Percentiles rank a stretch among this genome's conserved stretches.
Evolutionary conservation across 2,797 vertebrate genomes (phyloP).

Genomic region (Molothrus aeneus): DNA sequence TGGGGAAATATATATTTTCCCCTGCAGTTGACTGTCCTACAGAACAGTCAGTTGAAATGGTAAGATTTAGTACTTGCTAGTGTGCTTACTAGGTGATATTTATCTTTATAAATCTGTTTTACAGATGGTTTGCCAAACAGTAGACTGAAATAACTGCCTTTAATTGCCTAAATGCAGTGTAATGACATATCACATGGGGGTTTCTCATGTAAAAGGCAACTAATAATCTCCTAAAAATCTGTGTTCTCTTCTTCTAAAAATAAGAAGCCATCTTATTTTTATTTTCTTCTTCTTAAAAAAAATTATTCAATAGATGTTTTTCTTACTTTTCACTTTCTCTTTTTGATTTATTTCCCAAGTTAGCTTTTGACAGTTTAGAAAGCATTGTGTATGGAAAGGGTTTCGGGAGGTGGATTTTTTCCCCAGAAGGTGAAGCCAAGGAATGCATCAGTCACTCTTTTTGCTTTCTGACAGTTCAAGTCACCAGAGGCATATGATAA

Average conservation of each 20-base stretch:
- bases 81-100: not conserved
- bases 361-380: slow-evolving; percentile 35
- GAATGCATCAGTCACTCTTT: slow-evolving; percentile 68
- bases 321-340: not conserved
- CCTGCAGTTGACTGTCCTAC: not conserved
- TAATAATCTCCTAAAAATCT: not conserved
- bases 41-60: not conserved
- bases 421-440: slow-evolving; percentile 20
- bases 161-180: not conserved
- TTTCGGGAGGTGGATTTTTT: slow-evolving; percentile 15
- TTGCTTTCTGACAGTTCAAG: slow-evolving; percentile 68
- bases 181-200: not conserved
- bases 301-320: not conserved
- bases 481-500: slow-evolving; percentile 70
- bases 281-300: not conserved
- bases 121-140: not conserved
- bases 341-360: slow-evolving; percentile 47
- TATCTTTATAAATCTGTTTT: not conserved
- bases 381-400: slow-evolving; percentile 12
- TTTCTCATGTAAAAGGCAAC: not conserved
- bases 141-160: not conserved
- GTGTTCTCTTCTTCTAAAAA: not conserved
- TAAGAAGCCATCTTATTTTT: too few species aligned
- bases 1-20: not conserved
- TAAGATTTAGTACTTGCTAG: not conserved